Evolutionary conservation across 2,113 vertebrate genomes (phyloP).

Genomic region (Fregetta grallaria): DNA sequence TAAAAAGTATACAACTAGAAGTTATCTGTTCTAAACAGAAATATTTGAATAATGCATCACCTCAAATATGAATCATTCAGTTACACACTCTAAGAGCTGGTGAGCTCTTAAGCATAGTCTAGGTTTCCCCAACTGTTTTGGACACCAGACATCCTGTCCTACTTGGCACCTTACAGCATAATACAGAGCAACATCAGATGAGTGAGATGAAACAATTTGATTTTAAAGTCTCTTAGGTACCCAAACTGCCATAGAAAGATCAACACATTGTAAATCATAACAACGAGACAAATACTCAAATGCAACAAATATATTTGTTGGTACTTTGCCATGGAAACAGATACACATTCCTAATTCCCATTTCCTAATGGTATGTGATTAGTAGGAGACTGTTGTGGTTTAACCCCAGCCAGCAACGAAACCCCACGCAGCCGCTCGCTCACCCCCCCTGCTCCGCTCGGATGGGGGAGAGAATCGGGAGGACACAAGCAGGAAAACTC

Average conservation of each 20-base stretch:
- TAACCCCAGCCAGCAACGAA: too few relatives aligned
- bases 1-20: neutral
- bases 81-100: neutral
- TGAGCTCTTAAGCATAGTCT: neutral
- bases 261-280: neutral
- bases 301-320: neutral
- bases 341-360: neutral
- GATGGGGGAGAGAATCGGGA: too few relatives aligned
- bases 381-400: too few relatives aligned
- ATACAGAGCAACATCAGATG: neutral
- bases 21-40: neutral
- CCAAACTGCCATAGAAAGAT: neutral
- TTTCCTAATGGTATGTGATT: neutral
- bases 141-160: neutral
- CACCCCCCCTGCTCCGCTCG: too few relatives aligned
- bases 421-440: too few relatives aligned
- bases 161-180: neutral
- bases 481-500: too few relatives aligned
- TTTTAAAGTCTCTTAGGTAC: neutral
- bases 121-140: neutral
- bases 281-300: neutral
- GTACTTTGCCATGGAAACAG: neutral
- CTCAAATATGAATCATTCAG: neutral
- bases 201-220: neutral
- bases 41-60: neutral